Percentiles rank a stretch among this genome's conserved stretches.
Conservation (phyloP, 2,797 vertebrate genomes). For the Hydrocynus forskahlii region DNA sequence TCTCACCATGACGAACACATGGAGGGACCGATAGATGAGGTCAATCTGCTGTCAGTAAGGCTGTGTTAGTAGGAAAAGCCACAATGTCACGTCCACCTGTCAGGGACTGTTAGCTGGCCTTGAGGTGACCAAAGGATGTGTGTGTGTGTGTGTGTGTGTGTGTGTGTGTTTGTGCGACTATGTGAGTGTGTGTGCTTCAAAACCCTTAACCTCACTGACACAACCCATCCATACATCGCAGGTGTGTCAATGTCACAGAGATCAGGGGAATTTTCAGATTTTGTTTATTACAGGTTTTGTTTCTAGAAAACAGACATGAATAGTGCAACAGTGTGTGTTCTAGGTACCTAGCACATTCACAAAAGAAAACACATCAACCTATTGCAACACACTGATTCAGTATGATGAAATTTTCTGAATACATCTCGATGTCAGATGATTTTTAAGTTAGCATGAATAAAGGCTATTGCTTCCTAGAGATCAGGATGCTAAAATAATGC, state of each 20-base stretch:
- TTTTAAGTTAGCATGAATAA: background rate
- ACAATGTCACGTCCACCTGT: slow-evolving; percentile 38
- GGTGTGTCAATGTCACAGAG: slow-evolving; percentile 15
- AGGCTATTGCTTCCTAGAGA: background rate
- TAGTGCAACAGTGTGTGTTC: background rate
- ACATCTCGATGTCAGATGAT: background rate
- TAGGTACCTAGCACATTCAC: too few relatives aligned
- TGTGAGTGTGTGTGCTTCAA: slow-evolving; percentile 8
- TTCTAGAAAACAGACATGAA: background rate
- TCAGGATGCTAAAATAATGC: background rate
- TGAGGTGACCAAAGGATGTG: slow-evolving; percentile 43
- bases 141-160: too few relatives aligned
- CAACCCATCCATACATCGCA: background rate
- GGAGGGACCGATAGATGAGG: slow-evolving; percentile 33
- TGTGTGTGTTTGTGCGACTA: too few relatives aligned
- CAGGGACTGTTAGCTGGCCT: slow-evolving; percentile 39
- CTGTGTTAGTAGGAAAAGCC: slow-evolving; percentile 44
- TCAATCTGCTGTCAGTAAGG: slow-evolving; percentile 48
- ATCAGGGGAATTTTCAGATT: background rate
- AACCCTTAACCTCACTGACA: slow-evolving; percentile 10
- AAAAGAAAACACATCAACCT: background rate
- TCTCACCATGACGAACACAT: slow-evolving; percentile 46
- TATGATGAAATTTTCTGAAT: background rate
- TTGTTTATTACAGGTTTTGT: background rate
- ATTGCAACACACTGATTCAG: background rate